Evolutionary conservation across 23 tunicate species (phyloP).

Genomic region (Trididemnum miniatum): DNA sequence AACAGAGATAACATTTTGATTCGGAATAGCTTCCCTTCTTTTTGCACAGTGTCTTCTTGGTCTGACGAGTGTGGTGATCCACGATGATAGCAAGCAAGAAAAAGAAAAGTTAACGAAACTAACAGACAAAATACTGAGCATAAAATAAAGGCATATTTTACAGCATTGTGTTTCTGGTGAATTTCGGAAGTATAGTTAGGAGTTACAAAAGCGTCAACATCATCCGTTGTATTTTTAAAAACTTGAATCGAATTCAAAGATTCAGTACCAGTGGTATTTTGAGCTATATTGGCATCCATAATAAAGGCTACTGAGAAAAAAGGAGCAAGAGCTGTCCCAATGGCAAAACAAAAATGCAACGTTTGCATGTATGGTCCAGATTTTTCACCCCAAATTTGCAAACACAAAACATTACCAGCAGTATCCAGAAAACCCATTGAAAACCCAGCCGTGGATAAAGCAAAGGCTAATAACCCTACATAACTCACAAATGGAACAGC

Average conservation of each 20-base stretch:
- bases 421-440: conserved; percentile 85
- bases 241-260: not conserved
- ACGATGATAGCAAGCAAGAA: conserved; percentile 25
- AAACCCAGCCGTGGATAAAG: conserved; percentile 44
- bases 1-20: conserved; percentile 38
- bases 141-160: conserved; percentile 56
- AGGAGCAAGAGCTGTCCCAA: conserved; percentile 73
- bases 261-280: not conserved
- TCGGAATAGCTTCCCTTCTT: conserved; percentile 61
- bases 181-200: not conserved
- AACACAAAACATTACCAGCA: conserved; percentile 82
- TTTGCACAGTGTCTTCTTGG: conserved; percentile 60
- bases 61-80: not conserved
- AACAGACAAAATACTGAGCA: conserved; percentile 22
- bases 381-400: conserved; percentile 69
- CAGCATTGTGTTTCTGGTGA: not conserved
- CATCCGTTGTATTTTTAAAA: not conserved
- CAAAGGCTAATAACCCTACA: conserved; percentile 28
- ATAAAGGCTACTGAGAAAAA: conserved; percentile 71
- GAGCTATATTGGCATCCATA: conserved; percentile 12
- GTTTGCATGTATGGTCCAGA: conserved; percentile 80
- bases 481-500: conserved; percentile 36
- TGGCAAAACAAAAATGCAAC: conserved; percentile 78
- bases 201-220: not conserved
- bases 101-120: conserved; percentile 44